A percentile compares a stretch with the other conserved stretches of the same genome.
phyloP scores from a whole-genome alignment of 2,797 vertebrate species.

The Pipistrellus pipistrellus region DNA sequence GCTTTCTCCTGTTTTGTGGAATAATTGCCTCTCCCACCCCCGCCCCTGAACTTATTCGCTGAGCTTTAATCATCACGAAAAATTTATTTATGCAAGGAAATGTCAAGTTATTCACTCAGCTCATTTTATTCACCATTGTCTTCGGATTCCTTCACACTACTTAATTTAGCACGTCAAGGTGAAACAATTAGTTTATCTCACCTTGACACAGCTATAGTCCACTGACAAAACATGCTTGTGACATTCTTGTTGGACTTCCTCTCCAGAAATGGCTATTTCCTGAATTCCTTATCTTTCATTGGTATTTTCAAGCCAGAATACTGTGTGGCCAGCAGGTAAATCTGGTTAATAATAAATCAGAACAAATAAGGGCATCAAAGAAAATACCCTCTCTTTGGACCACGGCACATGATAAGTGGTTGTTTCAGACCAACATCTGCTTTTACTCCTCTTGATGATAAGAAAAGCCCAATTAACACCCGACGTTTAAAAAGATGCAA shows the following conservation, averaged over 20 bases:
- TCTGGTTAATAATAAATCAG: conserved; percentile 65
- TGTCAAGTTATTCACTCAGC: conserved; percentile 77
- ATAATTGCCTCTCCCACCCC: conserved; percentile 68
- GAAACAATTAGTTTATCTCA: conserved; percentile 75
- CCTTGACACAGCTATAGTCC: conserved; percentile 71
- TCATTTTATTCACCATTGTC: conserved; percentile 83
- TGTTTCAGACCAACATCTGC: conserved; percentile 78
- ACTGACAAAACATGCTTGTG: conserved; percentile 65
- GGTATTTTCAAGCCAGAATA: conserved; percentile 74
- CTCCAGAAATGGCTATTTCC: conserved; percentile 60
- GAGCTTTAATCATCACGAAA: conserved; percentile 73
- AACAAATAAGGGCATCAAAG: conserved; percentile 58
- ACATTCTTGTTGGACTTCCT: conserved; percentile 58
- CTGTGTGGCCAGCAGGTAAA: conserved; percentile 74
- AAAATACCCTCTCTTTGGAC: conserved; percentile 70
- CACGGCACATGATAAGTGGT: conserved; percentile 16
- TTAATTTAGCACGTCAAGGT: conserved; percentile 82
- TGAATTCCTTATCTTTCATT: conserved; percentile 59
- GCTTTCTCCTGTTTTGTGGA: conserved; percentile 68
- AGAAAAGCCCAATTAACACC: conserved; percentile 81
- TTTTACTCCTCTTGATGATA: conserved; percentile 71
- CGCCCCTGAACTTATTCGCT: conserved; percentile 47
- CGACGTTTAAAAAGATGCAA: conserved; percentile 75
- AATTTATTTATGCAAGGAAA: conserved; percentile 76
- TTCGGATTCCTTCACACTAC: conserved; percentile 82